Base-by-base conservation (phyloP, 1,140 invertebrate species). In the Euschistus heros region DNA sequence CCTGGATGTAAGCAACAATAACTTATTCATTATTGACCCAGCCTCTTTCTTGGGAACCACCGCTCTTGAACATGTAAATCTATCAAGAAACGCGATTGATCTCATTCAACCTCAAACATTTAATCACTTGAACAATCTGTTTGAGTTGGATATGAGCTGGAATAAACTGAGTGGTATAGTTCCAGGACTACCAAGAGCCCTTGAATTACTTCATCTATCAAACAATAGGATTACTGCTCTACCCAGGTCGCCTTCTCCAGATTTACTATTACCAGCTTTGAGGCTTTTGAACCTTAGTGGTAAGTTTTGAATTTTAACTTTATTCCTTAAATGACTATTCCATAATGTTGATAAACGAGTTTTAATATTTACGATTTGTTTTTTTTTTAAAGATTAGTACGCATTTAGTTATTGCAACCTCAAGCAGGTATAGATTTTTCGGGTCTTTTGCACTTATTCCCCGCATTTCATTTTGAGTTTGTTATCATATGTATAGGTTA, bases 1-100 rank as follows among this genome's bases (percentile, higher is more conserved):
- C 67, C 76, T 94, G 10, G 89, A 93, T 78, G 72, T 94, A 8
- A 90, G 88, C 69, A 80, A 83, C 66, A 94, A 94, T 73, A 79
- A 83, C 8, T 76, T 94, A 14, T 78, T 76, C 0, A 76, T 83
- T 17, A 76, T 93, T 54, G 86, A 88, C 65, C 83, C 86, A 0
- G 82, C 84, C 24, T 82, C 84, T 0, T 92, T 92, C 70, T 72
- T 85, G 6, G 80, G 82, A 61, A 86, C 84, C 30, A 82, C 84
- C 3, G 77, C 84, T 14, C 74, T 94, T 57, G 88, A 91, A 72
- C 82, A 86, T 81, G 55, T 71, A 42, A 72, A 73, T 68, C 62
- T 72, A 26, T 72, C 71, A 8, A 63, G 68, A 52, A 72, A 71
- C 47, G 67, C 69, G 6, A 63, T 78, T 15, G 66, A 71, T 57